A percentile compares a stretch with the other conserved stretches of the same genome.
Evolutionary conservation across 2,113 vertebrate genomes (phyloP).

Genomic region (Misgurnus anguillicaudatus): DNA sequence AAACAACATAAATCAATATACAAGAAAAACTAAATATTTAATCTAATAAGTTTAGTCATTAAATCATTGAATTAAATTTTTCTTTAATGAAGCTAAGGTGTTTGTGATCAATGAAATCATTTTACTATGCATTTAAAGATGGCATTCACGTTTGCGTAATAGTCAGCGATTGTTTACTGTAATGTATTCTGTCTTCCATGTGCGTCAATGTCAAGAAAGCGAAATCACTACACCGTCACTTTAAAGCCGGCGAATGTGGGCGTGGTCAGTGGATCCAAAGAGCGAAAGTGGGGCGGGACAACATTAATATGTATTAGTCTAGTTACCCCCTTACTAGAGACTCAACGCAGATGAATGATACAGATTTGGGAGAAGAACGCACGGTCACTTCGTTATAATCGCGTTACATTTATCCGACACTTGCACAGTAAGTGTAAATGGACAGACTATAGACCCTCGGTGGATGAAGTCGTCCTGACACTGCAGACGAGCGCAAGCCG

Average conservation of each 20-base stretch:
- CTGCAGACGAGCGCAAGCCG: constrained; percentile 29
- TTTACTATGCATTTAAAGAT: background rate
- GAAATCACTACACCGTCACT: constrained; percentile 38
- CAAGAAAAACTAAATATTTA: too few relatives aligned
- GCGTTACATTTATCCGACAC: constrained; percentile 13
- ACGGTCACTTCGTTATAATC: constrained; percentile 33
- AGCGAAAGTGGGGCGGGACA: constrained; percentile 41
- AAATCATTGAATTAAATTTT: background rate
- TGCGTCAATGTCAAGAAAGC: background rate
- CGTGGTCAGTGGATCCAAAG: background rate
- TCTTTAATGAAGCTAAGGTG: background rate
- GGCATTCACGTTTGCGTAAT: background rate
- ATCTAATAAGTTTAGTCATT: too few relatives aligned
- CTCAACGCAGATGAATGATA: constrained; percentile 57
- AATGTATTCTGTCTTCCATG: background rate
- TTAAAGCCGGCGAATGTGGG: constrained; percentile 52
- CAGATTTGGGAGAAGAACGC: constrained; percentile 52
- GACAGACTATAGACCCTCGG: constrained; percentile 1
- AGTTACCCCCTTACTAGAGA: constrained; percentile 49
- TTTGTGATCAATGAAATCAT: constrained; percentile 1
- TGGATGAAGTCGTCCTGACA: constrained; percentile 44
- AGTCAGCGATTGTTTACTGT: background rate
- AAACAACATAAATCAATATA: too few relatives aligned
- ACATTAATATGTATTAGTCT: constrained; percentile 58
- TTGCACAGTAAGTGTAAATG: constrained; percentile 17